A percentile compares a stretch with the other conserved stretches of the same genome.
These are phyloP conservation scores for Xestobium rufovillosum DNA, from an alignment of 2,888 invertebrate genomes.

Conservation along the genomic window DNA sequence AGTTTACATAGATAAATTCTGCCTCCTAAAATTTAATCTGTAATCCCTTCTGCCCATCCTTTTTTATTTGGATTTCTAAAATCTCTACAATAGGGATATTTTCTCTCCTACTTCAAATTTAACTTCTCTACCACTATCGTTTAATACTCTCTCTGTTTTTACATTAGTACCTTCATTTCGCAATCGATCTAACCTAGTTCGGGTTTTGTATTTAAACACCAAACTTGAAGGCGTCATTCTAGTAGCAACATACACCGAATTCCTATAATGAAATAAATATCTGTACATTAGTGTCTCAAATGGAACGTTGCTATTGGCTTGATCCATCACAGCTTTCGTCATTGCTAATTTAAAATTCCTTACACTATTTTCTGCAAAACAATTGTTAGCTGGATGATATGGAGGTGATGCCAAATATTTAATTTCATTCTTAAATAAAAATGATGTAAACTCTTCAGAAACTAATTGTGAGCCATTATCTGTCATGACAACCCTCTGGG, in stretches of 20 bases:
- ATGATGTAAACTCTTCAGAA: slow-evolving; percentile 23
- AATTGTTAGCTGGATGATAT: slow-evolving; percentile 18
- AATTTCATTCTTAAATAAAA: slow-evolving; percentile 22
- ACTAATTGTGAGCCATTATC: slow-evolving; percentile 27
- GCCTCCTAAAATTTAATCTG: too few species aligned
- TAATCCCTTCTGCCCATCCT: too few species aligned
- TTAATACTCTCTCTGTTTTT: too few species aligned
- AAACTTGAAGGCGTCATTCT: slow-evolving; percentile 13
- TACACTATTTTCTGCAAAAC: slow-evolving; percentile 17
- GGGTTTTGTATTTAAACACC: slow-evolving; percentile 12
- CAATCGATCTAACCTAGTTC: too few species aligned
- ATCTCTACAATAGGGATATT: too few species aligned
- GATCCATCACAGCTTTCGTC: slow-evolving; percentile 12
- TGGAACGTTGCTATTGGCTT: slow-evolving; percentile 2
- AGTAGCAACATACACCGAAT: slow-evolving; percentile 13
- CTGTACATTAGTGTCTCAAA: slow-evolving; percentile 9
- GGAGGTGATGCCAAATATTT: slow-evolving; percentile 23
- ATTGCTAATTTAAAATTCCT: slow-evolving; percentile 18
- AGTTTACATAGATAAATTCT: too few species aligned
- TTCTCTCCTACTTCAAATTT: too few species aligned
- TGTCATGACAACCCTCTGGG: slow-evolving; percentile 23
- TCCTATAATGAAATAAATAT: slow-evolving; percentile 17
- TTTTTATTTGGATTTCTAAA: too few species aligned
- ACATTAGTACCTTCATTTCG: too few species aligned
- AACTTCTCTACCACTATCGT: too few species aligned